Base-by-base conservation (phyloP, 2,888 invertebrate genomes). In the Hipparchia semele region DNA sequence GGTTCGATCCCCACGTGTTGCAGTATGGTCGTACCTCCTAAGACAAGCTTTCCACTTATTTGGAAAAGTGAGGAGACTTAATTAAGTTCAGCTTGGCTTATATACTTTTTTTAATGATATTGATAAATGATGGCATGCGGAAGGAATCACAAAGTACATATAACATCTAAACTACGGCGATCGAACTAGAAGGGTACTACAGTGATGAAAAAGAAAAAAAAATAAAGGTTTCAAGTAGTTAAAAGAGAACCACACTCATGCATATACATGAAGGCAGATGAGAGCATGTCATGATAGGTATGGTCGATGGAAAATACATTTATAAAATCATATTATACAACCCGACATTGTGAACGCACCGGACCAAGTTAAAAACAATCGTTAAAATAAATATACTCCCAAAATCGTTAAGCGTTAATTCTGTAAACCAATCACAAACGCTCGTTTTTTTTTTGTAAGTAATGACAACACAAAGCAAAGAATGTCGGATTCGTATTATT, bases 401-500 rank as follows among this genome's bases (percentile, higher is more conserved):
- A 84, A 86, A 82, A 78, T 78, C 76, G 72, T 76, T 23, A 87
- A 91, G 90, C 90, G 81, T 90, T 90, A 88, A 39, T 82, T 84
- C 82, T 88, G 91, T 93, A 93, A 93, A 94, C 94, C 94, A 93
- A 93, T 92, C 94, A 94, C 92, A 92, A 90, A 90, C 91, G 87
- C 84, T 83, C 83, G 82, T 82, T 80, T 80, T 78, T 80, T 76
- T 76, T 78, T 73, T 49, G 54, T 73, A 85, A 86, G 90, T 87
- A 88, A 92, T 90, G 91, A 90, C 92, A 92, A 89, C 90, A 87
- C 90, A 86, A 88, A 89, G 87, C 90, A 88, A 90, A 39, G 51
- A 70, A 92, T 91, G 91, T 93, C 92, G 92, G 93, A 90, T 90
- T 90, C 84, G 86, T 88, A 79, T 75, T 72, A 70, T 72, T 75